phyloP scores from a whole-genome alignment of 2,797 vertebrate species.

The Cephalopachus bancanus region DNA sequence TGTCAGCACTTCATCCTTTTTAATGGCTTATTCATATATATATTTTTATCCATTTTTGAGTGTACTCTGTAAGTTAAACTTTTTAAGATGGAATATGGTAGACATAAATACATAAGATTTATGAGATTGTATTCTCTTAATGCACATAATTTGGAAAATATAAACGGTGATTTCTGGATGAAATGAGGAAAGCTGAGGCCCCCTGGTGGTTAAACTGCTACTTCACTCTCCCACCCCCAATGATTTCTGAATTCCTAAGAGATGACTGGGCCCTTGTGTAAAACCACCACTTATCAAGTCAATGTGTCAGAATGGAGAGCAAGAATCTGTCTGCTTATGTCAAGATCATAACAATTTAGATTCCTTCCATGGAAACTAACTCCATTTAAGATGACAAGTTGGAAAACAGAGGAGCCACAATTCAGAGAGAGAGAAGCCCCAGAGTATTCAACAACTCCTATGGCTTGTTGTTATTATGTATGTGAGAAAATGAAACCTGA shows the following conservation, averaged over 20 bases:
- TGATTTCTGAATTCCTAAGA: background rate
- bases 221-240: background rate
- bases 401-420: constrained; percentile 64
- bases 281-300: constrained; percentile 59
- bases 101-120: background rate
- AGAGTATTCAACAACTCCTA: constrained; percentile 11
- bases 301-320: background rate
- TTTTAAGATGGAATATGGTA: constrained; percentile 17
- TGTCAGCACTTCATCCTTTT: background rate
- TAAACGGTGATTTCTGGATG: constrained; percentile 5
- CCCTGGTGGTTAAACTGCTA: constrained; percentile 28
- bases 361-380: constrained; percentile 61
- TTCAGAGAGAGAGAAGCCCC: constrained; percentile 27
- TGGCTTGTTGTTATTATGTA: background rate
- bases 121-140: constrained; percentile 42
- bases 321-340: constrained; percentile 35
- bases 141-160: constrained; percentile 14
- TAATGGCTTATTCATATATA: background rate
- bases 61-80: background rate
- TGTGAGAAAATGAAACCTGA: constrained; percentile 67
- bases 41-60: constrained; percentile 19
- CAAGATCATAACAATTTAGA: constrained; percentile 63
- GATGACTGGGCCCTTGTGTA: background rate
- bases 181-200: constrained; percentile 34
- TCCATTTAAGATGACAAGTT: constrained; percentile 43